Percentiles rank a stretch among this genome's conserved stretches.
Evolutionary conservation across 2,797 vertebrate species (phyloP).

Genomic region (Hydrolagus colliei): DNA sequence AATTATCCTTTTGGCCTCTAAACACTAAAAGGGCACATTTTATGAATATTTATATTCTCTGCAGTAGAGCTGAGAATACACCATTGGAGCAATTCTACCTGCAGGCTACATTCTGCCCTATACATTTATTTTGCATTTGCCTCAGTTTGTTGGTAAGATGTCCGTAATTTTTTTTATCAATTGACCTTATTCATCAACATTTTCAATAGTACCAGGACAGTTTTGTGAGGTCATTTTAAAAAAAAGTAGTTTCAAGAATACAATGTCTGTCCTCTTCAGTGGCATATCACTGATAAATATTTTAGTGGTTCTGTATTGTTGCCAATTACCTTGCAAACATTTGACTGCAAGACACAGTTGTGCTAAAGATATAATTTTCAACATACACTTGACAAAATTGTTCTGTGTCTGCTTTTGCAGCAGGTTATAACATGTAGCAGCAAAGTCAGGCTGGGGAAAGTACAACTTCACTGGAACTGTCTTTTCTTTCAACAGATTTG

Average conservation of each 20-base stretch:
- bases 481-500: no score
- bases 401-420: background rate
- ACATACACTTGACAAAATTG: background rate
- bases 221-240: constrained; percentile 20
- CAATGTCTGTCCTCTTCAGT: constrained; percentile 16
- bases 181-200: constrained; percentile 30
- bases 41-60: background rate
- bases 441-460: background rate
- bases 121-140: constrained; percentile 22
- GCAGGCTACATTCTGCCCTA: constrained; percentile 14
- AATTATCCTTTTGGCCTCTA: background rate
- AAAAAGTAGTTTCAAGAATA: constrained; percentile 21
- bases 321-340: constrained; percentile 4
- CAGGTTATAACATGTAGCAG: background rate
- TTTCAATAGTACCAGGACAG: constrained; percentile 11
- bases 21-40: background rate
- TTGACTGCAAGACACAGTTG: background rate
- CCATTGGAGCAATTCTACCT: background rate
- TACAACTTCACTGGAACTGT: background rate
- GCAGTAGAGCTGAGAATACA: background rate
- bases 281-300: constrained; percentile 24
- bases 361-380: constrained; percentile 13
- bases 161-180: constrained; percentile 15
- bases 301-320: constrained; percentile 18
- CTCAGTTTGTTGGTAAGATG: constrained; percentile 7